Base-by-base conservation (phyloP, 2,888 invertebrate genomes). In the Theretra japonica region DNA sequence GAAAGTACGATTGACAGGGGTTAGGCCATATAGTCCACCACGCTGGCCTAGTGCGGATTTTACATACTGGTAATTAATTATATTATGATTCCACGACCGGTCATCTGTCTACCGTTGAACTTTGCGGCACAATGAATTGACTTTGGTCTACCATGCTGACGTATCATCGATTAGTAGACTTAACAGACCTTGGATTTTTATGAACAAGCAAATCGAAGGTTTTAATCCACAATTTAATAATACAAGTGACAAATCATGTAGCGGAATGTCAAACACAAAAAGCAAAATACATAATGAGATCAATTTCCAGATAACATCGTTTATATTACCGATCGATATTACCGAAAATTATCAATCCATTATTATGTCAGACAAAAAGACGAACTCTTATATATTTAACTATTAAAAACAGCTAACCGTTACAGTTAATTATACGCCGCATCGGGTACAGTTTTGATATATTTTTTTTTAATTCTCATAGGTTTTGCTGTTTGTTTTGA, bases 401-500 rank as follows among this genome's bases (percentile, higher is more conserved):
- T 53, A 33, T 62, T 28, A 59, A 25, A 60, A 25, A 70, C 73
- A 74, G 69, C 70, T 73, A 74, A 77, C 79, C 75, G 80, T 80
- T 77, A 79, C 75, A 77, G 75, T 75, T 73, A 77, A 80, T 80
- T 80, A 77, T 75, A 75, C 77, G 79, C 74, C 71, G 75, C 73
- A 75, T 73, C 77, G 74, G 73, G 75, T 33, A 59, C 69, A 74
- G 79, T 72, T 73, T 72, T 71, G 69, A 73, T 75, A 72, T 78
- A 73, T 75, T 74, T 69, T 56, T 70, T 74, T 77, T 75, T 77
- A 76, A 72, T 73, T 41, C 28, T 58, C 33, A 25, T 58, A 53
- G 68, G 50, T 58, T 72, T 53, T 68, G 50, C 68, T 56, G 59
- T 68, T 68, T 30, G 41, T 33, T 59, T 59, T 58, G 58, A 23